Base-by-base conservation (phyloP, 2,797 vertebrate genomes). In the Periophthalmus magnuspinnatus region DNA sequence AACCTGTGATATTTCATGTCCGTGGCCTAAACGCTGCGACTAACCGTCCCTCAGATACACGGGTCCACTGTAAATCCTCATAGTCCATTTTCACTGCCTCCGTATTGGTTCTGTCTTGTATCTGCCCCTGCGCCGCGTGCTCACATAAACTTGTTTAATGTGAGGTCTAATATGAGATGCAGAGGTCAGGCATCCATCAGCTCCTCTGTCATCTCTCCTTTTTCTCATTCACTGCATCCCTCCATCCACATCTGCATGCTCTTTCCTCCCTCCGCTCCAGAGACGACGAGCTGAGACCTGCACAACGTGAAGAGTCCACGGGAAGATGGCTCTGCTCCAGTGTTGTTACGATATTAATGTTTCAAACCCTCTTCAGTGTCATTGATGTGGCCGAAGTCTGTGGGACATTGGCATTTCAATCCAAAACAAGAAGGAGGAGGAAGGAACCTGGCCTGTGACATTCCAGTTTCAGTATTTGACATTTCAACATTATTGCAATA, bases 231-330 rank as follows among this genome's bases (percentile, higher is more conserved):
- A 50, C 67, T 11, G 5, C 34, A 56, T 63, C 62, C 7, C 32
- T 66, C 75, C 57, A 47, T 63, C 52, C 56, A 71, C 58, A 84
- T 78, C 79, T 76, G 33, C 72, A 78, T 68, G 55, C 59, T 38
- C 28, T 50, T 57, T 75, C 36, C 68, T 56, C 70, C 68, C 22
- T 61, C 19, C 11, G 36, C 63, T 52, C 59, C 67, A 65, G 66
- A 75, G 54, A 38, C 54, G 54, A 34, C 54, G 79, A 78, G 38
- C 14, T n/a, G n/a, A n/a, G n/a, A n/a, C 66, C 63, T 24, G 72
- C 64, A 52, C 38, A 72, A 74, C 79, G 59, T 71, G 60, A 68
- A 36, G 74, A 74, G 60, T 54, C 41, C 34, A 55, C 60, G 70
- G 64, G 50, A 28, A 67, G 41, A 45, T 5, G 41, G 13, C 5